Evolutionary conservation across 2,113 vertebrate species (phyloP).

Genomic region (Ochotona princeps): DNA sequence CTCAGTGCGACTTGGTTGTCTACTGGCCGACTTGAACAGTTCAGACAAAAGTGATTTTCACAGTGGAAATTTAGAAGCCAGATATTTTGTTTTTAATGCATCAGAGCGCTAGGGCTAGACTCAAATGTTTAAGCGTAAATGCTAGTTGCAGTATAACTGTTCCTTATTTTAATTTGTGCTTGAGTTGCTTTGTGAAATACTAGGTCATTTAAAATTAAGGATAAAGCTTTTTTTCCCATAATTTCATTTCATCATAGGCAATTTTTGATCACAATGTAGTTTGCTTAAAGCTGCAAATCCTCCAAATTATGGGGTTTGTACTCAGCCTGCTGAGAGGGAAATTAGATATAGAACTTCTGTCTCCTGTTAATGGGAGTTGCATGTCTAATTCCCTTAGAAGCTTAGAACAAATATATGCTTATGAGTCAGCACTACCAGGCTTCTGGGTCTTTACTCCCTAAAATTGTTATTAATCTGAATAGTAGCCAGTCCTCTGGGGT

Average conservation of each 20-base stretch:
- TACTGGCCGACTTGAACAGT: constrained; percentile 40
- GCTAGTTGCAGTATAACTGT: constrained; percentile 62
- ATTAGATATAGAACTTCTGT: constrained; percentile 73
- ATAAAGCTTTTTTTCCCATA: constrained; percentile 61
- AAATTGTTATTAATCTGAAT: constrained; percentile 80
- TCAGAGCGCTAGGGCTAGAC: neutral
- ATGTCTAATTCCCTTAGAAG: constrained; percentile 76
- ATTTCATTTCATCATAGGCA: constrained; percentile 74
- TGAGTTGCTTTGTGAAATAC: constrained; percentile 42
- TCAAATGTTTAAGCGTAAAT: constrained; percentile 60
- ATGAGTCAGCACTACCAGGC: constrained; percentile 75
- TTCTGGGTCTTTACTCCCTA: constrained; percentile 78
- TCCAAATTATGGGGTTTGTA: constrained; percentile 77
- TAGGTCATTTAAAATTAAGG: constrained; percentile 72
- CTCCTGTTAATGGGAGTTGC: constrained; percentile 72
- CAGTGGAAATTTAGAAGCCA: constrained; percentile 62
- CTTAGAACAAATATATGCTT: constrained; percentile 67
- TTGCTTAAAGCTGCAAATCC: constrained; percentile 76
- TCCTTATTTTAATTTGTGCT: constrained; percentile 68
- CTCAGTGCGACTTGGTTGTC: constrained; percentile 2
- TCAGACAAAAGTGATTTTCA: constrained; percentile 65
- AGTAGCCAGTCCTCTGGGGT: constrained; percentile 60
- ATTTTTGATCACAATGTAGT: constrained; percentile 67
- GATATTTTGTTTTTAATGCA: constrained; percentile 58
- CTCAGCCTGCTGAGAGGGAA: constrained; percentile 66